Evolutionary conservation across 2,888 invertebrate genomes (phyloP), one percentile per base, ranked within the genome.

Genomic region (Cantharis flavilabris): DNA sequence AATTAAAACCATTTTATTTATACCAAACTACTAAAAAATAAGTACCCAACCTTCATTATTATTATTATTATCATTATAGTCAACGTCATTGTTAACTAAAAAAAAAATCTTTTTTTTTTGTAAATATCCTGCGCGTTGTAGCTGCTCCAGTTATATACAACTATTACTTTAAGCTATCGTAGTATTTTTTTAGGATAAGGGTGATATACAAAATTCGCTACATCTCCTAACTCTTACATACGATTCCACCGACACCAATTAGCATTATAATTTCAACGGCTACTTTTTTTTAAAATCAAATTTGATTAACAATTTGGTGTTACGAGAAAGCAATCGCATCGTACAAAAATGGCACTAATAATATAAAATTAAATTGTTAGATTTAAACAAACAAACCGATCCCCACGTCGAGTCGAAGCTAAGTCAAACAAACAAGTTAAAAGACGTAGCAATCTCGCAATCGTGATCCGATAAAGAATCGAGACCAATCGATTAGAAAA

Each of bases 11-110:
- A 76, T 76, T 79, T 79, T 67, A 74, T 79, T 79, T 76, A 76
- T 79, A 76, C 75, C 74, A 79, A 49, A 76, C 69, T 78, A 67
- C 75, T 79, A 75, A 75, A 77, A 49, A 77, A 72, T 79, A 79
- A 79, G 75, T 79, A 79, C 77, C 77, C 77, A 79, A 79, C 76
- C 79, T 71, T 79, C 62, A 76, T 75, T 76, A 75, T 78, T 75
- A 75, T 78, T 75, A 75, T 70, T 78, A 70, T 74, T 67, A 74
- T 75, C 69, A 70, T 73, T 71, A 76, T 67, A 49, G 49, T 77
- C 62, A 70, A 74, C 73, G 33, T 78, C 71, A 76, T 76, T 73
- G 73, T 76, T 73, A 76, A 78, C 74, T 75, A 79, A 72, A 76
- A 75, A 72, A 75, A 71, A 76, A 72, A 76, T 70, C 67, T 62